Base-by-base conservation (phyloP, 2,888 invertebrate genomes). In the Lottia gigantea region DNA sequence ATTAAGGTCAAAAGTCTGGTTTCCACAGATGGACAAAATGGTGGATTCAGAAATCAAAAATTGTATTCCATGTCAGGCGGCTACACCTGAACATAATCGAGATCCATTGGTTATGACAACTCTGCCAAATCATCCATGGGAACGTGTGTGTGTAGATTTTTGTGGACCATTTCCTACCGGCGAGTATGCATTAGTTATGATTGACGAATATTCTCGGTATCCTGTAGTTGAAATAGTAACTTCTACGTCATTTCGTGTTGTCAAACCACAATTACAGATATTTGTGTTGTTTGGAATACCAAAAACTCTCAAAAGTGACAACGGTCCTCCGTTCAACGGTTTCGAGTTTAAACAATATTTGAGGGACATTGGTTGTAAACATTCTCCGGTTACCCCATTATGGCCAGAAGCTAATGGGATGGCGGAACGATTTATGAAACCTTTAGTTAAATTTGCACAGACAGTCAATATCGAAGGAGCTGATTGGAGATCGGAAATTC, bases 1-100 rank as follows among this genome's bases (percentile, higher is more conserved):
- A 11, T 55, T 80, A 16, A 62, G 78, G 47, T 75, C 76, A 47
- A 81, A 79, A 40, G 78, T 81, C 4, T 82, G 76, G 78, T 82
- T 80, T 61, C 75, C 78, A 31, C 70, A 71, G 11, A 76, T 79
- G 12, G 77, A 81, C 70, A 64, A 68, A 61, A 46, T 74, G 64
- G 78, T 76, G 15, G 46, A n/a, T 19, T 15, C 45, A 8, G 46
- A 46, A 47, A 46, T 46, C 19, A 71, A 67, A 63, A 61, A 63
- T n/a, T 78, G 76, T 47, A 68, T 76, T 45, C 75, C 78, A 19
- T 78, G 76, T 49, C 68, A 73, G 55, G 72, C 74, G 46, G 65
- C 72, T 3, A 64, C 68, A 16, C 68, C 69, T 46, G 69, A 67
- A 3, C 49, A 64, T 40, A 65, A 65, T 15, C 46, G 16, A n/a